phyloP scores from a whole-genome alignment of 2,113 vertebrate genomes.

The Pleuronectes platessa region DNA sequence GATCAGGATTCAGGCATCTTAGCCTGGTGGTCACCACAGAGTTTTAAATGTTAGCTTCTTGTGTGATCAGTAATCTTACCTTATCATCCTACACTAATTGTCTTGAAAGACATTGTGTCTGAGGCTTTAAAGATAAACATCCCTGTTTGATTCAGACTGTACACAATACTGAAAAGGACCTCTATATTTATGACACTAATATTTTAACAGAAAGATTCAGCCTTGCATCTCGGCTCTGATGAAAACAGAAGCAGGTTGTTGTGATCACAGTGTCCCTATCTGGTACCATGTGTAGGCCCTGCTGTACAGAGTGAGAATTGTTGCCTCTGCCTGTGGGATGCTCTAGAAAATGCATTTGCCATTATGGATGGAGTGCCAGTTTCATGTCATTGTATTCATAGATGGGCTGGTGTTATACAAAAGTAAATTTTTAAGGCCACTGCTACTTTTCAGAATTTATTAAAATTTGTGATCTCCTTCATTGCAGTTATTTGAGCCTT shows the following conservation, averaged over 20 bases:
- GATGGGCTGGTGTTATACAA: slow-evolving; percentile 4
- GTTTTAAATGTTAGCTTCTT: not conserved
- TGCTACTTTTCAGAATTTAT: not conserved
- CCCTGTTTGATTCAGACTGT: not conserved
- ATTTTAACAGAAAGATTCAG: slow-evolving; percentile 3
- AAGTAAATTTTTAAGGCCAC: not conserved
- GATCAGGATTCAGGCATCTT: not conserved
- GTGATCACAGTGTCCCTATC: slow-evolving; percentile 8
- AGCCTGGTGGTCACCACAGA: not conserved
- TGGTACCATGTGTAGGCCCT: not conserved
- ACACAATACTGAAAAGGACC: not conserved
- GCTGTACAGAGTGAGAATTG: slow-evolving; percentile 14
- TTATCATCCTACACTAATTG: not conserved
- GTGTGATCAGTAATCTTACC: not conserved
- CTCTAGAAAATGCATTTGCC: slow-evolving; percentile 44
- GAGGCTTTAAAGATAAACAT: not conserved
- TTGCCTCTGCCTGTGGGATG: slow-evolving; percentile 14
- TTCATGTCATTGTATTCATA: slow-evolving; percentile 43
- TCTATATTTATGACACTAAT: slow-evolving; percentile 25
- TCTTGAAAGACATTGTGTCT: not conserved
- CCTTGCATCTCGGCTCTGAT: not conserved
- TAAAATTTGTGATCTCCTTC: not conserved
- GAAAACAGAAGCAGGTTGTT: slow-evolving; percentile 13
- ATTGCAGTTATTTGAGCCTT: not conserved
- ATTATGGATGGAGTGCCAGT: slow-evolving; percentile 16